phyloP scores from a whole-genome alignment of 2,113 vertebrate species.

The Colinus virginianus region DNA sequence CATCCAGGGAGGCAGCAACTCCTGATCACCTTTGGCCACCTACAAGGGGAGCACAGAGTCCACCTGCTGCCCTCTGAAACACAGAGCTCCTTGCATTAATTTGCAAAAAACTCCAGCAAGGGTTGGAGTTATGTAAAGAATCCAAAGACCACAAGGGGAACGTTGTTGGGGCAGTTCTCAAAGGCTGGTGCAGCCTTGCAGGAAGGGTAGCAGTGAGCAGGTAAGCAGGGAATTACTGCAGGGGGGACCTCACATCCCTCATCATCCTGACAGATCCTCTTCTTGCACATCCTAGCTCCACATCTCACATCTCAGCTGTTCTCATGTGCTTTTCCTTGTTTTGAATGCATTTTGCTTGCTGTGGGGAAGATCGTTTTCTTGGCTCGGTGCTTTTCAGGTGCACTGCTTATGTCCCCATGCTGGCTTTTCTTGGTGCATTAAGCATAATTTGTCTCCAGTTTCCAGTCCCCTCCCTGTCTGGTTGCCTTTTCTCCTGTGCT shows the following conservation, averaged over 20 bases:
- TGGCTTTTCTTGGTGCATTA: background rate
- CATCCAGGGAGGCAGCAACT: background rate
- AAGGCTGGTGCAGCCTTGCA: background rate
- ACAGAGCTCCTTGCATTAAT: background rate
- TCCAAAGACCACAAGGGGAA: background rate
- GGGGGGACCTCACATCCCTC: background rate
- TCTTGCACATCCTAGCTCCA: background rate
- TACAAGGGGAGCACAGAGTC: background rate
- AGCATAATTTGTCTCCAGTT: background rate
- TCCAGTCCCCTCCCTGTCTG: background rate
- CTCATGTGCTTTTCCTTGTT: background rate
- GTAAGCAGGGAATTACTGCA: background rate
- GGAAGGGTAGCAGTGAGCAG: background rate
- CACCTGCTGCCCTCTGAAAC: background rate
- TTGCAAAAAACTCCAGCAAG: background rate
- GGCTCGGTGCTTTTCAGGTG: background rate
- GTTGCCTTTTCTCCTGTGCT: background rate
- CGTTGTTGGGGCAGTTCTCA: background rate
- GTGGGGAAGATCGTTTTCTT: background rate
- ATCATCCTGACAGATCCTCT: background rate
- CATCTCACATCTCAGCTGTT: background rate
- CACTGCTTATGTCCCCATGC: fast-evolving
- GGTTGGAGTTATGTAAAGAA: background rate
- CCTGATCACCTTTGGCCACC: background rate
- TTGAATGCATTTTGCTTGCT: background rate